These are phyloP conservation scores for Tenrec ecaudatus DNA, from an alignment of 2,113 vertebrate genomes.

Conservation along the genomic window DNA sequence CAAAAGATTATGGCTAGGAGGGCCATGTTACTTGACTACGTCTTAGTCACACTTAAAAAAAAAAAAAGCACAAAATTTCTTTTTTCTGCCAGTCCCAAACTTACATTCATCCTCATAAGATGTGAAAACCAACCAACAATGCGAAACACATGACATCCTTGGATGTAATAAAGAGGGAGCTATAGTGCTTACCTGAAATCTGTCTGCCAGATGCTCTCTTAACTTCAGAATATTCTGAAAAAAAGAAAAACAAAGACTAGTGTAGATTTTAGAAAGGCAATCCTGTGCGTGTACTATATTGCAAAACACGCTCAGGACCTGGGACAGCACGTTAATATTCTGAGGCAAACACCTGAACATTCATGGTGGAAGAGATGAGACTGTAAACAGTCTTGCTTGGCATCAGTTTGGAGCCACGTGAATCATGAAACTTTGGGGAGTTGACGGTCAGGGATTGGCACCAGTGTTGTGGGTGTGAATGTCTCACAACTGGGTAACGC, in stretches of 20 bases:
- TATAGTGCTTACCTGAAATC: neutral
- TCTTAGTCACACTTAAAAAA: no score
- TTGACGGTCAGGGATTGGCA: neutral
- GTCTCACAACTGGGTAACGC: neutral
- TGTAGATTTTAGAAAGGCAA: neutral
- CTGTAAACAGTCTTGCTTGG: neutral
- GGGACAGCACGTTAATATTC: neutral
- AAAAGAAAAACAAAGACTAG: no score
- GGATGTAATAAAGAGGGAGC: neutral
- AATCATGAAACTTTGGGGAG: neutral
- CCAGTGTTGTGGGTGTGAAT: neutral
- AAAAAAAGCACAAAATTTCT: no score
- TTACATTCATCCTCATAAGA: neutral
- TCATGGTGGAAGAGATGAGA: neutral
- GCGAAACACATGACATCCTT: neutral
- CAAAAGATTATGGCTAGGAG: no score
- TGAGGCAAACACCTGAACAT: neutral
- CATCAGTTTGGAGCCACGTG: conserved; percentile 1
- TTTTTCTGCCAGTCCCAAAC: neutral
- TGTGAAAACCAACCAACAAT: neutral
- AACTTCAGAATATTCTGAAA: conserved; percentile 32
- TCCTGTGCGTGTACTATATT: neutral
- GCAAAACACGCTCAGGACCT: neutral
- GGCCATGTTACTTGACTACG: no score
- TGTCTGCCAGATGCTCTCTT: neutral